Conservation (phyloP, 1,140 invertebrate genomes). For the Akabosia matsudoensis region DNA sequence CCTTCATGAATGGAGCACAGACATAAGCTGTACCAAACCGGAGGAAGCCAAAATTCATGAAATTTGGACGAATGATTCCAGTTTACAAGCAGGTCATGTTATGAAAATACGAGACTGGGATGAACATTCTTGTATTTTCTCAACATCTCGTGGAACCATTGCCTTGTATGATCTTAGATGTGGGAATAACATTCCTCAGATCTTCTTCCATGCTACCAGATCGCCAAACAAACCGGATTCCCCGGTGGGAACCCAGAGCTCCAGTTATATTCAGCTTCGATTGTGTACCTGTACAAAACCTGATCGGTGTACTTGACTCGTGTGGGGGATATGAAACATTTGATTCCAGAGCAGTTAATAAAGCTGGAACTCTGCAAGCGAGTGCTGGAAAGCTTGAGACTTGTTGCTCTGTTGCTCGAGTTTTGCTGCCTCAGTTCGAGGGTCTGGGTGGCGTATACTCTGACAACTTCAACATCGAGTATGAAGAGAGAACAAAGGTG, state of each 20-base stretch:
- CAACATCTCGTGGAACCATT: slow-evolving; percentile 29
- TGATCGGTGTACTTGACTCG: slow-evolving; percentile 38
- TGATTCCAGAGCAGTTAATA: slow-evolving; percentile 30
- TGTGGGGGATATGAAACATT: slow-evolving; percentile 38
- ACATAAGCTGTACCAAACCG: neutral
- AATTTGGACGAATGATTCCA: neutral
- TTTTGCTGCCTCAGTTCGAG: neutral
- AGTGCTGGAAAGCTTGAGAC: no score
- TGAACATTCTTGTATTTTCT: slow-evolving; percentile 32
- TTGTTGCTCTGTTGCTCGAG: no score
- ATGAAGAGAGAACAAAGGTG: slow-evolving; percentile 7
- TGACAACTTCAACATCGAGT: slow-evolving; percentile 42
- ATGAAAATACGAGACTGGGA: slow-evolving; percentile 38
- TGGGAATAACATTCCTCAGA: neutral
- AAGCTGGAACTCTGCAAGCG: no score
- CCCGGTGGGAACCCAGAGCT: neutral
- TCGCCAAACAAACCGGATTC: neutral
- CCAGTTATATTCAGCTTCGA: slow-evolving; percentile 37
- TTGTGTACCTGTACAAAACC: slow-evolving; percentile 1
- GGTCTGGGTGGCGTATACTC: slow-evolving; percentile 15
- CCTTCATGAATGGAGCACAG: neutral
- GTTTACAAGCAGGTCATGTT: neutral
- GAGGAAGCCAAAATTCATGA: no score
- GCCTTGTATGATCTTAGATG: slow-evolving; percentile 31
- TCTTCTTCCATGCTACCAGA: neutral